Evolutionary conservation across 2,888 invertebrate genomes (phyloP).

Genomic region (Ashinkailepas kermadecensis): DNA sequence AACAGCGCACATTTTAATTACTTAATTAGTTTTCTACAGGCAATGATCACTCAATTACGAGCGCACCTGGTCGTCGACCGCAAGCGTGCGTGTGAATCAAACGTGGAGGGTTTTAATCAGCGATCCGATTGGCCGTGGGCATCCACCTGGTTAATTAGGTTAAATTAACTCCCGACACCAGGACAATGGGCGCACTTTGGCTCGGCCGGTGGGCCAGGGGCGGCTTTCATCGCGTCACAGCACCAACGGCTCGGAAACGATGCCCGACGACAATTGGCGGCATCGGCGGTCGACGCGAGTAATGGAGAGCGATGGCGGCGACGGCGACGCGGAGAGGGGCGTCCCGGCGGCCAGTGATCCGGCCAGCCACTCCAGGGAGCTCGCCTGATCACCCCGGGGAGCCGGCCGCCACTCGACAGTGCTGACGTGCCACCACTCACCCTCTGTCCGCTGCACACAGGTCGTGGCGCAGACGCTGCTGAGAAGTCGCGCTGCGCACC

Average conservation of each 20-base stretch:
- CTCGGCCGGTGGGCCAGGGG: not conserved
- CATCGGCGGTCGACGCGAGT: not conserved
- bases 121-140: not conserved
- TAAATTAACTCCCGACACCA: constrained; percentile 17
- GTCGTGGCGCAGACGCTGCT: no score
- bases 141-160: constrained; percentile 20
- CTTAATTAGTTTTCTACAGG: constrained; percentile 20
- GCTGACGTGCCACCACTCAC: no score
- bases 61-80: not conserved
- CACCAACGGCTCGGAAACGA: not conserved
- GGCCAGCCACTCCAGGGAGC: no score
- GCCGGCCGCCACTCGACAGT: no score
- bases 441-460: no score
- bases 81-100: constrained; percentile 3
- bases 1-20: constrained; percentile 11
- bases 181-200: not conserved
- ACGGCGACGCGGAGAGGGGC: not conserved
- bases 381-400: no score
- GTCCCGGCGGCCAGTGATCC: no score
- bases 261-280: not conserved
- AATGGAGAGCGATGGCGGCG: not conserved
- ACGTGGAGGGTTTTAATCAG: constrained; percentile 9
- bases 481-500: no score
- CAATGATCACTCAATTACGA: constrained; percentile 20
- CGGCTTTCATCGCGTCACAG: not conserved